phyloP scores from a whole-genome alignment of 2,888 invertebrate genomes.

The Temnothorax rugatulus region DNA sequence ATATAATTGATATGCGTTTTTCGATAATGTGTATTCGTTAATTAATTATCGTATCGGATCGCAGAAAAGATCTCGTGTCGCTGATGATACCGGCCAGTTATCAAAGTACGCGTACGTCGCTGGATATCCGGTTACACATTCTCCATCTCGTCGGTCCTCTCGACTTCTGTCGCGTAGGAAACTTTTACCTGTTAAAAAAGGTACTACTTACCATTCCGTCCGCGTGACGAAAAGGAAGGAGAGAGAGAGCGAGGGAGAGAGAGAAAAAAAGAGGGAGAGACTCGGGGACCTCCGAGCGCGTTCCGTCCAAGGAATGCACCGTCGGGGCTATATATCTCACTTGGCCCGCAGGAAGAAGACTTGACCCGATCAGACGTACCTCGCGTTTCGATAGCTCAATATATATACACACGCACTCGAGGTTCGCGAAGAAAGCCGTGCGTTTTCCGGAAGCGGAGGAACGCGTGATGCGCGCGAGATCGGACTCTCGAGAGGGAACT shows the following conservation, averaged over 20 bases:
- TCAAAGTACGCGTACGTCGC: not conserved
- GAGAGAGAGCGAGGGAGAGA: not conserved
- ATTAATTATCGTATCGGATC: not conserved
- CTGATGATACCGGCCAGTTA: not conserved
- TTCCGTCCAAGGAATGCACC: slow-evolving; percentile 29
- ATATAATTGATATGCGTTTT: not conserved
- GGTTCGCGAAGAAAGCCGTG: too few species aligned
- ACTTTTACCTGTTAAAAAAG: slow-evolving; percentile 19
- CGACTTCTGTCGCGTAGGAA: not conserved
- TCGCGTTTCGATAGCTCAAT: not conserved
- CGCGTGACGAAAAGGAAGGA: not conserved
- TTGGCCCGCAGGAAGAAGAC: not conserved
- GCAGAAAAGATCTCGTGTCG: not conserved
- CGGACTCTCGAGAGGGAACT: not conserved
- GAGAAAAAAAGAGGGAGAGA: not conserved
- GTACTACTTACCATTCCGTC: slow-evolving; percentile 34
- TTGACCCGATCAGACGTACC: not conserved
- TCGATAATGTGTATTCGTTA: not conserved
- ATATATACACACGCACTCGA: not conserved
- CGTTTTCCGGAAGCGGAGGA: not conserved
- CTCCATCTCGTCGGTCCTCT: not conserved
- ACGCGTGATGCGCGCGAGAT: not conserved
- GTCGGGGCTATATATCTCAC: slow-evolving; percentile 1
- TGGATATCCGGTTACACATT: not conserved
- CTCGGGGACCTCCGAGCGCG: not conserved